Evolutionary conservation across 1,140 invertebrate genomes (phyloP), one percentile per base, ranked within the genome.

Genomic region (Hyles vespertilio): DNA sequence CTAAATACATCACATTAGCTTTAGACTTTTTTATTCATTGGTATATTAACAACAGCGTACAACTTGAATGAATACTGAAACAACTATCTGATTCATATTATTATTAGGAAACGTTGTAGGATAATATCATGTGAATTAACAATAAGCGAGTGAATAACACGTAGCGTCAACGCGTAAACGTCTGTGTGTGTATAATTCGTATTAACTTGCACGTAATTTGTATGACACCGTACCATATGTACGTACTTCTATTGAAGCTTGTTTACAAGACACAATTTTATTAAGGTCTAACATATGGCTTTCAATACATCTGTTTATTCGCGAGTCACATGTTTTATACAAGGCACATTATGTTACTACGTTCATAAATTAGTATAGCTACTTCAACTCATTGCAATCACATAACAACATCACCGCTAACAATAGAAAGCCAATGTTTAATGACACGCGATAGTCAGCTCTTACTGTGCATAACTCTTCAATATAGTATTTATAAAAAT

Each of bases 221-320:
- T 44, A 44, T 36, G 8, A 54, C 43, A 3, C 5, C 7, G 36
- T 22, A 22, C 33, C 12, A 22, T 9, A 54, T 32, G n/a, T 54
- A 34, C 36, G 52, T 54, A 48, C 3, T 5, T 48, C n/a, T 34
- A 56, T 43, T 54, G 48, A 36, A 40, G 12, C 59, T 62, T 66
- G 66, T 63, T 68, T 69, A 67, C 51, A 63, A 63, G 64, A 52
- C 54, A 65, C 52, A 58, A 56, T 64, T 68, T 63, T 69, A 63
- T 65, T 58, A 63, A 66, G 68, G 58, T 59, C 54, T 62, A 75
- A 74, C 78, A 83, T 78, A 65, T 84, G 78, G 78, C 58, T 64
- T 65, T 58, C 54, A 58, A 72, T 70, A 79, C 80, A 80, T 83
- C 68, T 80, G 77, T 60, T 60, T 66, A 69, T 72, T 58, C 56